A percentile compares a stretch with the other conserved stretches of the same genome.
Conservation (phyloP, 2,797 vertebrate species). For the Rhinogobio ventralis region DNA sequence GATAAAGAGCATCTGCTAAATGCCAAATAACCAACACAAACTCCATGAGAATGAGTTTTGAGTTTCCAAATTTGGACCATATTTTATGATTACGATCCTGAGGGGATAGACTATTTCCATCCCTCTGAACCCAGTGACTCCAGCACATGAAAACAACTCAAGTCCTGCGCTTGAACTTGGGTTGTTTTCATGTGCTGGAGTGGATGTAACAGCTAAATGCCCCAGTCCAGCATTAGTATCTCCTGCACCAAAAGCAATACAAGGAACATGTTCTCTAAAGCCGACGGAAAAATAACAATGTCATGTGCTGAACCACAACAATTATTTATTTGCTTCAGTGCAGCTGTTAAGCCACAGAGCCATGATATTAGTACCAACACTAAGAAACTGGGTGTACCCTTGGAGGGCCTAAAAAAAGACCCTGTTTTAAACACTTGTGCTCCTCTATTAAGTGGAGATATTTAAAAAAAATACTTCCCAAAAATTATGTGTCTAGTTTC, state of each 20-base stretch:
- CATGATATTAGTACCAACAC: background rate
- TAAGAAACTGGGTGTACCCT: background rate
- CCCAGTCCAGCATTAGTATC: background rate
- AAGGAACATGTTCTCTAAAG: background rate
- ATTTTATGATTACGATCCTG: conserved; percentile 26
- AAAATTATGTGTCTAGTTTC: background rate
- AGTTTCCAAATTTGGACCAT: conserved; percentile 28
- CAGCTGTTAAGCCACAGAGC: background rate
- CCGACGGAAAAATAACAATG: background rate
- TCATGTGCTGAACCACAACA: background rate
- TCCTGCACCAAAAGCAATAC: background rate
- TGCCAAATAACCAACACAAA: conserved; percentile 32
- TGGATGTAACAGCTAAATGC: background rate
- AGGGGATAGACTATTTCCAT: conserved; percentile 30
- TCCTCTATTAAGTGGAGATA: background rate
- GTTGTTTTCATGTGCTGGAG: too few relatives aligned
- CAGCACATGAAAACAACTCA: conserved; percentile 14
- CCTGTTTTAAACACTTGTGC: background rate
- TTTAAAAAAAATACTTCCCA: too few relatives aligned
- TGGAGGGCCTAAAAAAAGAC: background rate
- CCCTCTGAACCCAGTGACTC: conserved; percentile 31
- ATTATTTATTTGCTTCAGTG: background rate
- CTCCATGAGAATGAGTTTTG: conserved; percentile 37
- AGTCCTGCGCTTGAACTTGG: too few relatives aligned
- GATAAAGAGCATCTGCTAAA: conserved; percentile 49